phyloP scores from a whole-genome alignment of 2,113 vertebrate genomes.

The Ctenomys sociabilis region DNA sequence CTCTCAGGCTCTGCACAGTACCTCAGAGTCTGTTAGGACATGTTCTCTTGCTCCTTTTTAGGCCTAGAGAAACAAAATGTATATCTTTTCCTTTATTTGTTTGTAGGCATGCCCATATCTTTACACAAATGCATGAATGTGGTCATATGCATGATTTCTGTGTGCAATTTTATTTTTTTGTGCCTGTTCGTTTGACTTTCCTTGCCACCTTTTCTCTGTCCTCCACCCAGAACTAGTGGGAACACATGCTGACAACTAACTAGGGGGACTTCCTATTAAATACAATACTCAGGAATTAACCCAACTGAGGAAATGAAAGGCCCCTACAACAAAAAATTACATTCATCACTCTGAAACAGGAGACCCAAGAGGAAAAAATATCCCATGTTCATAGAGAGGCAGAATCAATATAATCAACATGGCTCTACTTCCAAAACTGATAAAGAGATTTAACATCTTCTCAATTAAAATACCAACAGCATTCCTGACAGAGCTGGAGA shows the following conservation, averaged over 20 bases:
- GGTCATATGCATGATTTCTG: background rate
- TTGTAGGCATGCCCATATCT: background rate
- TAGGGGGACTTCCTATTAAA: background rate
- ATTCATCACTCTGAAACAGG: background rate
- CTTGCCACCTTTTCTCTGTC: background rate
- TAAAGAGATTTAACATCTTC: background rate
- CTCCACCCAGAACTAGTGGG: background rate
- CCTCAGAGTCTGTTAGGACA: background rate
- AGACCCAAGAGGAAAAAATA: background rate
- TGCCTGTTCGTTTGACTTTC: background rate
- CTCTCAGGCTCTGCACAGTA: rapidly evolving
- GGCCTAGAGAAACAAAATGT: background rate
- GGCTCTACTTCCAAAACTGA: background rate
- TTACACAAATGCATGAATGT: background rate
- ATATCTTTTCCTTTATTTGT: background rate
- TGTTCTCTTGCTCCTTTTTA: background rate
- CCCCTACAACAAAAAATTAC: background rate
- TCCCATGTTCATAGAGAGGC: background rate
- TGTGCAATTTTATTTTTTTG: background rate
- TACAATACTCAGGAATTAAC: background rate
- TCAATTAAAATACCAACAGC: background rate
- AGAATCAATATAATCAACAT: background rate
- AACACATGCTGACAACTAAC: background rate
- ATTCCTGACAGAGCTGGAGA: background rate
- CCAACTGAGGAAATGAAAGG: background rate